These are phyloP conservation scores for Lipophrys pholis DNA, from an alignment of 2,113 vertebrate species.

Conservation along the genomic window DNA sequence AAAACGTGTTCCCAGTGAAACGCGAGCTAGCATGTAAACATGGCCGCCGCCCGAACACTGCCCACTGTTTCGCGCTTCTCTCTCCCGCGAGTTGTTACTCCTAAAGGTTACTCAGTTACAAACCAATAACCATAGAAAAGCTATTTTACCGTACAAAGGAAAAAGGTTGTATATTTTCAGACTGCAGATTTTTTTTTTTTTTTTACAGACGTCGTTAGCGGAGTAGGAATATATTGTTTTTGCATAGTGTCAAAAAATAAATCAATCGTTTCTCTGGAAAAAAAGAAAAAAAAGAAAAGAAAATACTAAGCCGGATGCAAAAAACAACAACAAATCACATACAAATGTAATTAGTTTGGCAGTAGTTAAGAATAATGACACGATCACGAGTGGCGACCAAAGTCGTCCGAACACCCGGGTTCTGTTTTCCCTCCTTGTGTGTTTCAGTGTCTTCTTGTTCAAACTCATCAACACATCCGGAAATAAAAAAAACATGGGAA, in stretches of 20 bases:
- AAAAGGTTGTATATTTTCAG: conserved; percentile 86
- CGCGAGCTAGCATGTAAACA: conserved; percentile 40
- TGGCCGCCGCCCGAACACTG: conserved; percentile 32
- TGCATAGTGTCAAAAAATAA: conserved; percentile 54
- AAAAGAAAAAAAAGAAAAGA: conserved; percentile 40
- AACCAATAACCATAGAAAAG: conserved; percentile 72
- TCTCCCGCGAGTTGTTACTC: conserved; percentile 65
- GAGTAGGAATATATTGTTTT: conserved; percentile 73
- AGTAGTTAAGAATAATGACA: conserved; percentile 22
- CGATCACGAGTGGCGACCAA: conserved; percentile 19
- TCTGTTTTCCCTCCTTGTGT: conserved; percentile 57
- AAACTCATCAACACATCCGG: conserved; percentile 41
- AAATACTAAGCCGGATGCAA: conserved; percentile 21
- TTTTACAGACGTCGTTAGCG: conserved; percentile 79
- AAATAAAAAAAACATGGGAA: conserved; percentile 13
- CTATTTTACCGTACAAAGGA: conserved; percentile 83
- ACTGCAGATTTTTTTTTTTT: conserved; percentile 82
- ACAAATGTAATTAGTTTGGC: conserved; percentile 5
- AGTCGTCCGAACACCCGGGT: conserved; percentile 39
- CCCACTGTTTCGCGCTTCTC: conserved; percentile 38
- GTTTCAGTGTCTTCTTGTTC: conserved; percentile 62
- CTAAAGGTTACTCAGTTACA: conserved; percentile 70
- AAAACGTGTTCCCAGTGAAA: too few relatives aligned
- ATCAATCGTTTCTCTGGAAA: conserved; percentile 57
- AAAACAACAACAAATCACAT: conserved; percentile 21